Conservation (phyloP, 2,888 invertebrate species). For the Sycophila texana region DNA sequence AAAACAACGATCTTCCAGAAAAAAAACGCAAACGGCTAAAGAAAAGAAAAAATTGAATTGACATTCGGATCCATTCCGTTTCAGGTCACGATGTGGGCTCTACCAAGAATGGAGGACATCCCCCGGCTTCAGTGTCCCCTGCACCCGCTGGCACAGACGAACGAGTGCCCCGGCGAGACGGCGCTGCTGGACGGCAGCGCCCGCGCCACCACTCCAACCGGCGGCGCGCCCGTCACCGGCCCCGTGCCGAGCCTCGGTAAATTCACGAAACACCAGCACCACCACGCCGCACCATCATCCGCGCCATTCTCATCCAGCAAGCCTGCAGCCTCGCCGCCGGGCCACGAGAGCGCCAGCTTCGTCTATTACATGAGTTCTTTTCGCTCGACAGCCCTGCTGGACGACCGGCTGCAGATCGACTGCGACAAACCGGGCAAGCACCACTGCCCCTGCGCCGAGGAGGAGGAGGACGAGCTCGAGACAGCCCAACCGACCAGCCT, state of each 20-base stretch:
- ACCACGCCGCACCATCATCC: slow-evolving; percentile 20
- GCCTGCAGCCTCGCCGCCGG: background rate
- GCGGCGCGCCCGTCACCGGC: slow-evolving; percentile 63
- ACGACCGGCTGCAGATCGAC: slow-evolving; percentile 84
- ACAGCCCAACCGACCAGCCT: slow-evolving; percentile 69
- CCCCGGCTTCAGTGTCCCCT: slow-evolving; percentile 80
- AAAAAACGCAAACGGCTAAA: too few relatives aligned
- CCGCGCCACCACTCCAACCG: slow-evolving; percentile 63
- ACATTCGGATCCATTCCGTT: slow-evolving; percentile 45
- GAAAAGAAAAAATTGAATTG: too few relatives aligned
- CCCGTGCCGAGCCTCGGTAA: slow-evolving; percentile 69
- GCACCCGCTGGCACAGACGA: slow-evolving; percentile 67
- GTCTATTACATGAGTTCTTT: slow-evolving; percentile 56
- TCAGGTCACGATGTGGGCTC: slow-evolving; percentile 77
- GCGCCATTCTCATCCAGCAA: slow-evolving; percentile 21
- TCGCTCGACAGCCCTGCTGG: slow-evolving; percentile 75
- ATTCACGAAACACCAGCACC: slow-evolving; percentile 18
- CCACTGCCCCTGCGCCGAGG: slow-evolving; percentile 81
- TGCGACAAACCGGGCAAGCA: slow-evolving; percentile 87
- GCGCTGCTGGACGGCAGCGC: background rate
- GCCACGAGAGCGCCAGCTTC: slow-evolving; percentile 16
- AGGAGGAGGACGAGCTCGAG: slow-evolving; percentile 77
- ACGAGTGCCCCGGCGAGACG: background rate
- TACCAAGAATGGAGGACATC: slow-evolving; percentile 86
- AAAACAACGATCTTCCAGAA: too few relatives aligned